Evolutionary conservation across 2,113 vertebrate species (phyloP).

Genomic region (Pomatorhinus ruficollis): DNA sequence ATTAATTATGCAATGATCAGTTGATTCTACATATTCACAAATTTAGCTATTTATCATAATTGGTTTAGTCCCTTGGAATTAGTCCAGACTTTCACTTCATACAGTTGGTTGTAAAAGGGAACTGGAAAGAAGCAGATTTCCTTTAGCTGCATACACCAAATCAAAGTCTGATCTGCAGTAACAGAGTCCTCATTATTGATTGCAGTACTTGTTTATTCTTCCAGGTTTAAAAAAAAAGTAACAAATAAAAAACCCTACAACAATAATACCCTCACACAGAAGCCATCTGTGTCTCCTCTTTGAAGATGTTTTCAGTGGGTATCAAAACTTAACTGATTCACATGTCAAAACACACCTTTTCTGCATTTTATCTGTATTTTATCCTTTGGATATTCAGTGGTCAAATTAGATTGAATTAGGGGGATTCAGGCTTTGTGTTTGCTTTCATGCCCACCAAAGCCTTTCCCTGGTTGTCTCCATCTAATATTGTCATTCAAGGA

Average conservation of each 20-base stretch:
- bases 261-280: background rate
- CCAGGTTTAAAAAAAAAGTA: background rate
- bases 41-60: constrained; percentile 67
- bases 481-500: background rate
- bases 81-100: constrained; percentile 45
- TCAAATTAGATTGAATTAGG: background rate
- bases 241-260: background rate
- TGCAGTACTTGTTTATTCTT: background rate
- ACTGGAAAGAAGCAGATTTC: constrained; percentile 3
- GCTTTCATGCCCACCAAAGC: background rate
- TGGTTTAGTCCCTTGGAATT: constrained; percentile 55
- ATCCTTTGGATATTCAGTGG: background rate
- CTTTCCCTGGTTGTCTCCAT: background rate
- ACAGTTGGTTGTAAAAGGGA: background rate
- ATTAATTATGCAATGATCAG: constrained; percentile 57
- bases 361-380: background rate
- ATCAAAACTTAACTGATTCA: background rate
- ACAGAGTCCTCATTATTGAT: background rate
- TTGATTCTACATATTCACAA: constrained; percentile 58
- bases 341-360: background rate
- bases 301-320: background rate
- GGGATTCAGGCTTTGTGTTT: background rate
- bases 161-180: background rate
- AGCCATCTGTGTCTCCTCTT: background rate
- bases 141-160: background rate